Base-by-base conservation (phyloP, 2,888 invertebrate species). In the Cylloceria caligata region DNA sequence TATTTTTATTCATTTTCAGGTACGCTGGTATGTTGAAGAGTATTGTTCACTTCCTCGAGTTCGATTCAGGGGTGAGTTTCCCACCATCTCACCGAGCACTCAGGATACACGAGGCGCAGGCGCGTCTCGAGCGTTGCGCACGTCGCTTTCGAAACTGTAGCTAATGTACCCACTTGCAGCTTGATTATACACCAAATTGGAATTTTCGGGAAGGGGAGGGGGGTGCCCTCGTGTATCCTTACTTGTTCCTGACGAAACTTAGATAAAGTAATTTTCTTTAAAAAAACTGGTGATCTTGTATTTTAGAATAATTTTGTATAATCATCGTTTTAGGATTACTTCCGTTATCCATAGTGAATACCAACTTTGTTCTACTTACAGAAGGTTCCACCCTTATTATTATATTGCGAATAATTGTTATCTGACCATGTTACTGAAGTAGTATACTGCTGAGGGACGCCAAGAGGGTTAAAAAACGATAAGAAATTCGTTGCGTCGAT, bases 91-190 rank as follows among this genome's bases (percentile, higher is more conserved):
- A 6, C 24, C 55, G 42, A 11, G 47, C 16, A 13, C 55, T 30
- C 27, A 42, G 27, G 21, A 24, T 30, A 13, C 11, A n/a, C 27
- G 57, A 57, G 69, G 69, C 85, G 84, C 81, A 87, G 84, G 80
- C 84, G 84, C 85, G 80, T 76, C 77, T 73, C 83, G 74, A 83
- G 82, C 76, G 84, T 74, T 88, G 90, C 88, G 89, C 88, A 87
- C 87, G 89, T 85, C 86, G 85, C 87, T 84, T 89, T 90, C 88
- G 88, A 89, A 89, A 89, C 87, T 87, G 87, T 81, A 88, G 86
- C 88, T 87, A 87, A 57, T 57, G 27, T 45, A 71, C 27, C 69
- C 52, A 71, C 57, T 55, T 27, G 69, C 55, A 45, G 57, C 42
- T 57, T 42, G 42, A 42, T 57, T 55, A 71, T 71, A 42, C 42